Evolutionary conservation across 2,797 vertebrate species (phyloP).

Genomic region (Mormyrus hasselquistii): DNA sequence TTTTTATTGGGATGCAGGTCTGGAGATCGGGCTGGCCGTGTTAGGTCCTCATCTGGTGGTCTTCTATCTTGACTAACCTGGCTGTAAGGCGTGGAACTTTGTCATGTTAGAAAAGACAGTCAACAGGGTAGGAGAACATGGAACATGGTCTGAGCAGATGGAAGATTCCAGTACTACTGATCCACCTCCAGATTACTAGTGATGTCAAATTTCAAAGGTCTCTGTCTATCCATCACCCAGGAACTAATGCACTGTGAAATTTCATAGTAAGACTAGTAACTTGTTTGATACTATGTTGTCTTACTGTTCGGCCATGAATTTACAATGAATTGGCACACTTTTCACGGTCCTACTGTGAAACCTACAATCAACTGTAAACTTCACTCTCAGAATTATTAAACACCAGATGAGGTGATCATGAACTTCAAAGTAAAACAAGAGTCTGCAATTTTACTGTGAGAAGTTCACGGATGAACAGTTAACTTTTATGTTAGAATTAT

Average conservation of each 20-base stretch:
- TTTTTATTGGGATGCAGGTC: neutral
- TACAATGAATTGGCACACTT: neutral
- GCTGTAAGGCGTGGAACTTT: neutral
- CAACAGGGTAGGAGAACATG: neutral
- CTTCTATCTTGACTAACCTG: neutral
- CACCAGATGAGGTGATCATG: neutral
- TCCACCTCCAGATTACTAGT: neutral
- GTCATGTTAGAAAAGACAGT: neutral
- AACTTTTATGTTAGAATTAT: neutral
- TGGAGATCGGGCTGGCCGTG: neutral
- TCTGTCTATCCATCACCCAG: neutral
- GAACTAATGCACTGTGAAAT: neutral
- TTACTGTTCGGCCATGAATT: neutral
- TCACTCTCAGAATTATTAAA: neutral
- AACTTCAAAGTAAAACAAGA: neutral
- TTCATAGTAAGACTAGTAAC: neutral
- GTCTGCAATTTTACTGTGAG: neutral
- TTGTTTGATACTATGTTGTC: neutral
- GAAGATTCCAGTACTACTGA: neutral
- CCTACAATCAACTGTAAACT: neutral
- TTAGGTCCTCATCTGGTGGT: neutral
- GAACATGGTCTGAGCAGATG: neutral
- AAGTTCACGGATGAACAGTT: neutral
- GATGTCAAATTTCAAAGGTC: neutral
- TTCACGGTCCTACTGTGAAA: neutral